Percentiles rank a stretch among this genome's conserved stretches.
Evolutionary conservation across 2,888 invertebrate genomes (phyloP).

Genomic region (Phania funesta): DNA sequence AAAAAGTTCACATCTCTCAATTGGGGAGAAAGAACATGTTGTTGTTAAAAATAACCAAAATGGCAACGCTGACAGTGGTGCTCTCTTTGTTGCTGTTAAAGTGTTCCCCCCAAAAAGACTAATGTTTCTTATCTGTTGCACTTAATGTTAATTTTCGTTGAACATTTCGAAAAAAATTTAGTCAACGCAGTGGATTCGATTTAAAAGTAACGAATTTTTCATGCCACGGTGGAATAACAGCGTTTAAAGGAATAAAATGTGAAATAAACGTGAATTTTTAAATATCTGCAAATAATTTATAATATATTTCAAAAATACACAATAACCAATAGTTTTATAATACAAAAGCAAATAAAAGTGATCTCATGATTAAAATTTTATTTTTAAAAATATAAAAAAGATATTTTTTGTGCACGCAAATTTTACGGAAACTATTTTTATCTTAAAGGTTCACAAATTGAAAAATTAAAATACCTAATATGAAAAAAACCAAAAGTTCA

Average conservation of each 20-base stretch:
- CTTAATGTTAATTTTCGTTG: slow-evolving; percentile 37
- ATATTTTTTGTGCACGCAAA: background rate
- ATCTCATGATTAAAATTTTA: slow-evolving; percentile 38
- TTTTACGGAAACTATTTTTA: slow-evolving; percentile 42
- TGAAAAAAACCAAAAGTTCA: slow-evolving; percentile 47
- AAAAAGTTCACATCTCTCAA: too few relatives aligned
- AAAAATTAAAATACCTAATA: background rate
- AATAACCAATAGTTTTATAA: slow-evolving; percentile 17
- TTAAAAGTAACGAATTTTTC: slow-evolving; percentile 71
- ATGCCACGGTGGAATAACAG: slow-evolving; percentile 69
- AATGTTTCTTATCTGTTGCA: slow-evolving; percentile 40
- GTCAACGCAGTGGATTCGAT: slow-evolving; percentile 71
- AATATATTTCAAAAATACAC: too few relatives aligned
- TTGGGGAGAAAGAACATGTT: too few relatives aligned
- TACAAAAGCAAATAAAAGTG: slow-evolving; percentile 22
- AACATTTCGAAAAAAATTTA: slow-evolving; percentile 52
- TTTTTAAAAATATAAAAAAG: background rate
- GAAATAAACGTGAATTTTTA: slow-evolving; percentile 54
- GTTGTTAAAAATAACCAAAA: too few relatives aligned
- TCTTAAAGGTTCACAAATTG: slow-evolving; percentile 28
- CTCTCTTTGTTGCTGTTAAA: slow-evolving; percentile 40
- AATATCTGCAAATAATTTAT: background rate
- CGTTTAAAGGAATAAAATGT: slow-evolving; percentile 48
- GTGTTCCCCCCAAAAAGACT: slow-evolving; percentile 2
- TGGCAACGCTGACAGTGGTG: background rate